These are phyloP conservation scores for Sminthurinus aureus DNA, from an alignment of 2,888 invertebrate genomes.

Conservation along the genomic window DNA sequence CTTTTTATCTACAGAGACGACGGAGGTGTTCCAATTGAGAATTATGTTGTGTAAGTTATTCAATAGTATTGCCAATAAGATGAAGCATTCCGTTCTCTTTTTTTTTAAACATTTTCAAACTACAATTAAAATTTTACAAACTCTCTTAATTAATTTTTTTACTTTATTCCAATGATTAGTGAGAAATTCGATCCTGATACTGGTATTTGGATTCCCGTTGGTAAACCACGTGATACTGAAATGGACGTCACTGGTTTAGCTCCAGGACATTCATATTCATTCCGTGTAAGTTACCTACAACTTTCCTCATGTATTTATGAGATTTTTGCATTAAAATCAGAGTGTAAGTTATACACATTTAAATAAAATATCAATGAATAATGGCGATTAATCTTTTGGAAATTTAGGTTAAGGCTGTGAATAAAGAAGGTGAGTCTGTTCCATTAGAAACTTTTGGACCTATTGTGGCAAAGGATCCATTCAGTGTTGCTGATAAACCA, in stretches of 20 bases:
- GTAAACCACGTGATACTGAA: slow-evolving; percentile 80
- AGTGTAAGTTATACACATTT: no score
- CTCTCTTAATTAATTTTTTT: no score
- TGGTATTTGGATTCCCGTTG: slow-evolving; percentile 89
- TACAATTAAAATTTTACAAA: no score
- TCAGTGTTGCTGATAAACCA: slow-evolving; percentile 85
- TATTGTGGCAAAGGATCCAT: slow-evolving; percentile 93
- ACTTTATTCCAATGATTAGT: no score
- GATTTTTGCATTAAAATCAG: no score
- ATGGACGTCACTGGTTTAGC: slow-evolving; percentile 88
- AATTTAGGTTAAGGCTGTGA: slow-evolving; percentile 73
- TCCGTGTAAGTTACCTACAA: no score
- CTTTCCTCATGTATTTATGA: no score
- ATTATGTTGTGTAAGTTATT: slow-evolving; percentile 90
- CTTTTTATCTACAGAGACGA: slow-evolving; percentile 77
- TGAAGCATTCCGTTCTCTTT: no score
- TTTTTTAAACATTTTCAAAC: no score
- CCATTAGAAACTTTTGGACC: slow-evolving; percentile 92
- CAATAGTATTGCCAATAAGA: no score
- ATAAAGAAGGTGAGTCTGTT: slow-evolving; percentile 98
- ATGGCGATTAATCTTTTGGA: slow-evolving; percentile 62
- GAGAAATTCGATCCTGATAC: slow-evolving; percentile 94
- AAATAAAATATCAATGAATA: no score
- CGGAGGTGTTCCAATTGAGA: slow-evolving; percentile 92
- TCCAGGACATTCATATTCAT: slow-evolving; percentile 86